These are phyloP conservation scores for Branchinecta sandiegonensis DNA, from an alignment of 2,888 invertebrate genomes.

Conservation along the genomic window DNA sequence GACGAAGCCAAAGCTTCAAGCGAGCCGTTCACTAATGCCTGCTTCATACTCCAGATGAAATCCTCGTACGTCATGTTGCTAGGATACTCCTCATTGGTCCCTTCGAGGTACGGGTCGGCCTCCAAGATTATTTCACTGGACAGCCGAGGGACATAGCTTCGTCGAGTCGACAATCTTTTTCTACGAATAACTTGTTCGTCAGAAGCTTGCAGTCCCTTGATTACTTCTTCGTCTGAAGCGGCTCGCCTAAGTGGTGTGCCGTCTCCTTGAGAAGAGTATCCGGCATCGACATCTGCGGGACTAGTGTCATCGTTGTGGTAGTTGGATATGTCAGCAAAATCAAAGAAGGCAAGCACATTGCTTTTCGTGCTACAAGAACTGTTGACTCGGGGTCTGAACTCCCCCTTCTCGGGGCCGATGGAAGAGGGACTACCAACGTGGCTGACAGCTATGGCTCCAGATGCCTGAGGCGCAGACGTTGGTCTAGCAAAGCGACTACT, in stretches of 20 bases:
- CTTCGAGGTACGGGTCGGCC: not conserved
- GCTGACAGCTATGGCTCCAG: not conserved
- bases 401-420: not conserved
- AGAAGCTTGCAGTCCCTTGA: not conserved
- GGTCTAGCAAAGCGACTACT: not conserved
- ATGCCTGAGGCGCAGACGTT: not conserved
- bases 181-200: not conserved
- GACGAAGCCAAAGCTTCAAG: not conserved
- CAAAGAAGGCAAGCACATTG: not conserved
- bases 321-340: not conserved
- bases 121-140: slow-evolving; percentile 4
- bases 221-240: not conserved
- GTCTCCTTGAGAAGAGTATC: not conserved
- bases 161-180: not conserved
- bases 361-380: not conserved
- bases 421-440: not conserved
- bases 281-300: not conserved
- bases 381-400: not conserved
- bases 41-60: not conserved
- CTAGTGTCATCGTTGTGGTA: not conserved
- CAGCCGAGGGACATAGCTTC: not conserved
- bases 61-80: not conserved
- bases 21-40: not conserved
- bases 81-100: not conserved
- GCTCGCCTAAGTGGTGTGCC: not conserved